A percentile compares a stretch with the other conserved stretches of the same genome.
Evolutionary conservation across 2,888 invertebrate species (phyloP).

Genomic region (Argyresthia goedartella): DNA sequence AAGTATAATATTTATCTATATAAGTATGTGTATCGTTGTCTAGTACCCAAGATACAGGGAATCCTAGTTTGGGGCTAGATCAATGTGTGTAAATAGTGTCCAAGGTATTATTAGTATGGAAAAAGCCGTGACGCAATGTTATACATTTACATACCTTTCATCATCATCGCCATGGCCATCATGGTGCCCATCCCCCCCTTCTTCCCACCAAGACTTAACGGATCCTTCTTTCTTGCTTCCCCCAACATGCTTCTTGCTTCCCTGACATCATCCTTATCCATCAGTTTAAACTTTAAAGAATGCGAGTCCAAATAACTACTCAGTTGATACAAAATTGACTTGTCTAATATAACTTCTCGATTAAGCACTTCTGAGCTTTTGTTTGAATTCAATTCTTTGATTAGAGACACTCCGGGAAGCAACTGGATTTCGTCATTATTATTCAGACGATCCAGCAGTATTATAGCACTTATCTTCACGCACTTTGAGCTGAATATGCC

Average conservation of each 20-base stretch:
- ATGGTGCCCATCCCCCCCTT: constrained; percentile 52
- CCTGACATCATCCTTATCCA: constrained; percentile 74
- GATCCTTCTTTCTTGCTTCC: constrained; percentile 66
- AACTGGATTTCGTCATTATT: constrained; percentile 48
- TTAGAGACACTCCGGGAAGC: constrained; percentile 73
- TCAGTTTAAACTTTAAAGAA: constrained; percentile 77
- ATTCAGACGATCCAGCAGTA: constrained; percentile 48
- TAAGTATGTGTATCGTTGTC: too few relatives aligned
- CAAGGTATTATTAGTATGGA: too few relatives aligned
- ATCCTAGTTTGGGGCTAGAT: too few relatives aligned
- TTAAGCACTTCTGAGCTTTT: constrained; percentile 77
- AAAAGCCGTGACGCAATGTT: too few relatives aligned
- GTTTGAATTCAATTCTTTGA: constrained; percentile 64
- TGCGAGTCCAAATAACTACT: constrained; percentile 80
- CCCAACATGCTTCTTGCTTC: constrained; percentile 69
- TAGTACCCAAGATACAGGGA: too few relatives aligned
- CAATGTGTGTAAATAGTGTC: too few relatives aligned
- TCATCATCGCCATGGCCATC: constrained; percentile 71
- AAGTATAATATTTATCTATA: too few relatives aligned
- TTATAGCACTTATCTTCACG: constrained; percentile 55
- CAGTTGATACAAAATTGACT: constrained; percentile 78
- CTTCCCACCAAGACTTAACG: constrained; percentile 56
- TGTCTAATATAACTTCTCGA: constrained; percentile 81
- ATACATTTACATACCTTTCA: constrained; percentile 65
- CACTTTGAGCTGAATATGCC: constrained; percentile 57